Conservation (phyloP, 2,797 vertebrate species). For the Brachyalestes nurse region DNA sequence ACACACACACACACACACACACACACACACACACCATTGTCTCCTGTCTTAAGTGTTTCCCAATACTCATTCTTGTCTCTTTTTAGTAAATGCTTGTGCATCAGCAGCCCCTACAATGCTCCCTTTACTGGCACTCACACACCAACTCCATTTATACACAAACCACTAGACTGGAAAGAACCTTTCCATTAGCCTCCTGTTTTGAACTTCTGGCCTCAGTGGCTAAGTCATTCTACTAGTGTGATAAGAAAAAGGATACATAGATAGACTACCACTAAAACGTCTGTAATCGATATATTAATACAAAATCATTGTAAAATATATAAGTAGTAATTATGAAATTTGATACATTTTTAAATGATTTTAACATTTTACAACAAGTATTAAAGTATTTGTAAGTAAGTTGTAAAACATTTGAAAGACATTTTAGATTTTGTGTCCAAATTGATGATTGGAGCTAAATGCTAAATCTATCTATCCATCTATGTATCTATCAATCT, state of each 20-base stretch:
- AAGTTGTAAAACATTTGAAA: no score
- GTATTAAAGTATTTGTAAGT: no score
- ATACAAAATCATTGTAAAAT: no score
- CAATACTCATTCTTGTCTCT: slow-evolving; percentile 23
- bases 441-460: no score
- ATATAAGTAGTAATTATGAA: no score
- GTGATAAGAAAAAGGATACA: no score
- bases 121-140: slow-evolving; percentile 16
- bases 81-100: slow-evolving; percentile 24
- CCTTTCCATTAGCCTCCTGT: slow-evolving; percentile 1
- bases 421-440: background rate
- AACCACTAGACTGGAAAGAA: background rate
- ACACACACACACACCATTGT: slow-evolving; percentile 23
- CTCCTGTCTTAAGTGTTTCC: slow-evolving; percentile 26
- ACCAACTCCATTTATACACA: background rate
- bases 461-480: no score
- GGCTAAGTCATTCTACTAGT: background rate
- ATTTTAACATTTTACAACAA: background rate
- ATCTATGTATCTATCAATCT: no score
- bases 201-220: slow-evolving; percentile 1
- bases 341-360: background rate
- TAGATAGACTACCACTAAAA: background rate
- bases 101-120: slow-evolving; percentile 16
- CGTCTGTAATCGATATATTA: background rate
- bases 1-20: background rate